These are phyloP conservation scores for Drosophila lacicola DNA, from an alignment of 2,888 invertebrate genomes.

Conservation along the genomic window DNA sequence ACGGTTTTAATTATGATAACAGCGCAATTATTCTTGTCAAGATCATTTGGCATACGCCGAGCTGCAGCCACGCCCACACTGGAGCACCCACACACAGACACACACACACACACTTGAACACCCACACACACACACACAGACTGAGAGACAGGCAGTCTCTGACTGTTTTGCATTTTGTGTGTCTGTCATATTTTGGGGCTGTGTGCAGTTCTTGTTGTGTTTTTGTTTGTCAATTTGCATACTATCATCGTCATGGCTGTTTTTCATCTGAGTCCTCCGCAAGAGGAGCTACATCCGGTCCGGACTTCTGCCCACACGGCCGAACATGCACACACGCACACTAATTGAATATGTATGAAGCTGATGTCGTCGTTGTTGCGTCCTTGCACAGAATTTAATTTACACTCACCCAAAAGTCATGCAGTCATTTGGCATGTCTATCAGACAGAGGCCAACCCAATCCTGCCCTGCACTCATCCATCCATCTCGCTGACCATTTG, in stretches of 20 bases:
- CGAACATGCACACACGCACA: conserved; percentile 46
- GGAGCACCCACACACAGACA: conserved; percentile 9
- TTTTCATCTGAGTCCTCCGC: conserved; percentile 63
- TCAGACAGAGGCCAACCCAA: conserved; percentile 58
- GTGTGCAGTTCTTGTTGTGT: conserved; percentile 61
- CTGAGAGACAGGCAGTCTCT: conserved; percentile 1
- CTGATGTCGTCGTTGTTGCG: conserved; percentile 61
- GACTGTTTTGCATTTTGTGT: conserved; percentile 66
- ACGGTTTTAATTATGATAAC: conserved; percentile 83
- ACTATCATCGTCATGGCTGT: conserved; percentile 82
- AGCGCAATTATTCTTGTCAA: conserved; percentile 83
- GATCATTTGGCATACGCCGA: conserved; percentile 76
- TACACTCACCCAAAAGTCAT: conserved; percentile 81
- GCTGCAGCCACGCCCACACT: conserved; percentile 47
- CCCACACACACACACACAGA: conserved; percentile 1
- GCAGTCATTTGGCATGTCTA: conserved; percentile 80
- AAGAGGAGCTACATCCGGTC: conserved; percentile 14
- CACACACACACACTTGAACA: background rate
- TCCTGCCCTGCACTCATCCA: conserved; percentile 59
- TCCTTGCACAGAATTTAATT: conserved; percentile 78
- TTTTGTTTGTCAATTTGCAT: conserved; percentile 83
- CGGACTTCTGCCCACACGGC: conserved; percentile 11
- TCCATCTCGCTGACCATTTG: conserved; percentile 75
- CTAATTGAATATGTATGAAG: conserved; percentile 82
- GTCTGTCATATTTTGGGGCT: conserved; percentile 69